Conservation (phyloP, 2,888 invertebrate species). For the Dasysyrphus albostriatus region DNA sequence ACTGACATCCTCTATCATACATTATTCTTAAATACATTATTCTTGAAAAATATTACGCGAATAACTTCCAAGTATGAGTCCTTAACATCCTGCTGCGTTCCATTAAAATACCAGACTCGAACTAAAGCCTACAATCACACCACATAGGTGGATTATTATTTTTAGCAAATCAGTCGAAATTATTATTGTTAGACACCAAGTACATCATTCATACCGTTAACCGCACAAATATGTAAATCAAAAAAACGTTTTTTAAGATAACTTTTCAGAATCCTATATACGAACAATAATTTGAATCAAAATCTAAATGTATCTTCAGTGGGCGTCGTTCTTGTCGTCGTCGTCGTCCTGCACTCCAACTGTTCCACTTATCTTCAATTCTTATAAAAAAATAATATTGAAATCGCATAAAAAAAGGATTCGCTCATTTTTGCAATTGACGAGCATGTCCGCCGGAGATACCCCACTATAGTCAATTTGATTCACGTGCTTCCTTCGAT, state of each 20-base stretch:
- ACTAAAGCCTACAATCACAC: constrained; percentile 12
- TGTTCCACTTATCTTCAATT: constrained; percentile 67
- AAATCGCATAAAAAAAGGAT: constrained; percentile 57
- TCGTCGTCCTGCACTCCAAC: constrained; percentile 62
- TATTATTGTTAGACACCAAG: background rate
- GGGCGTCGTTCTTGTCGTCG: constrained; percentile 45
- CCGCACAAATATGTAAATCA: constrained; percentile 60
- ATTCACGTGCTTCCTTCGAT: constrained; percentile 77
- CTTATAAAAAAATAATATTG: constrained; percentile 21
- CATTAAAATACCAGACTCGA: constrained; percentile 49
- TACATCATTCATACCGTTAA: constrained; percentile 1
- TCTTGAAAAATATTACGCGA: background rate
- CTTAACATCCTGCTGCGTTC: constrained; percentile 58
- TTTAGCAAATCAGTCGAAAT: constrained; percentile 24
- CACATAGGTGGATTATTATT: constrained; percentile 31
- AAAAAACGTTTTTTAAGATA: constrained; percentile 63
- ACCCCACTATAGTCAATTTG: constrained; percentile 76
- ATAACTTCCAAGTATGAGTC: background rate
- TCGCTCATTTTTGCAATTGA: constrained; percentile 60
- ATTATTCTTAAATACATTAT: background rate
- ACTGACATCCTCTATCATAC: background rate
- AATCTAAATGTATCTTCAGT: constrained; percentile 68
- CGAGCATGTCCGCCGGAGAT: constrained; percentile 73
- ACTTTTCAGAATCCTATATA: constrained; percentile 2
- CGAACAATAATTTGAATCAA: constrained; percentile 18